Base-by-base conservation (phyloP, 1,140 invertebrate genomes). In the Penaeus vannamei region DNA sequence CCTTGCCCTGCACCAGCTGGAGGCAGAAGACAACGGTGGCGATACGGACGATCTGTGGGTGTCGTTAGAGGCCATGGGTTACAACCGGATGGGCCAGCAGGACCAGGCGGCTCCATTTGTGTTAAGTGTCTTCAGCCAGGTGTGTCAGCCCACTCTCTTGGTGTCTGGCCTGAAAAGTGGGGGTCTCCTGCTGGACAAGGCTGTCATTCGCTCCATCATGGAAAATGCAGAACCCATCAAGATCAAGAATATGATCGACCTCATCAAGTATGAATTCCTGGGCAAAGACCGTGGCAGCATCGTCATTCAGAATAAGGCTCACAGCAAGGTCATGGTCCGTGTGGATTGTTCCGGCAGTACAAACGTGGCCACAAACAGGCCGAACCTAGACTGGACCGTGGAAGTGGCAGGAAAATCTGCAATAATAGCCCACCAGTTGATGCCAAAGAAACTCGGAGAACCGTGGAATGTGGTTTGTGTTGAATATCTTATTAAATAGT, bases 21-120 rank as follows among this genome's bases (percentile, higher is more conserved):
- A 94, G 85, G 93, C 93, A 32, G 93, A 94, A 32, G 93, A 94
- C 91, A 93, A 93, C 90, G 91, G 93, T 23, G 93, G 93, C 14
- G 93, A 93, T 81, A 91, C 92, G 17, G 93, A 93, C 32, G 93
- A 94, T 81, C 86, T 93, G 42, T 94, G 93, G 93, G 92, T 93
- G 19, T 93, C 93, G 0, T 85, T 94, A 53, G 91, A 91, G 36
- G 92, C 92, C 62, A 93, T 94, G 92, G 93, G 93, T 20, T 93
- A 92, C 91, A 94, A 94, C 90, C 93, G 92, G 86, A 89, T 87
- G 19, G 92, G 93, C 20, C 90, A 92, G 4, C 91, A 93, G 86
- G 93, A 93, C 90, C 92, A 93, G 92, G 93, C 87, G 17, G 86
- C 85, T 29, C 88, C 89, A 29, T 92, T 91, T 79, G 64, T 59